Percentiles rank a stretch among this genome's conserved stretches.
These are phyloP conservation scores for Podarcis raffonei DNA, from an alignment of 2,113 vertebrate genomes.

Conservation along the genomic window DNA sequence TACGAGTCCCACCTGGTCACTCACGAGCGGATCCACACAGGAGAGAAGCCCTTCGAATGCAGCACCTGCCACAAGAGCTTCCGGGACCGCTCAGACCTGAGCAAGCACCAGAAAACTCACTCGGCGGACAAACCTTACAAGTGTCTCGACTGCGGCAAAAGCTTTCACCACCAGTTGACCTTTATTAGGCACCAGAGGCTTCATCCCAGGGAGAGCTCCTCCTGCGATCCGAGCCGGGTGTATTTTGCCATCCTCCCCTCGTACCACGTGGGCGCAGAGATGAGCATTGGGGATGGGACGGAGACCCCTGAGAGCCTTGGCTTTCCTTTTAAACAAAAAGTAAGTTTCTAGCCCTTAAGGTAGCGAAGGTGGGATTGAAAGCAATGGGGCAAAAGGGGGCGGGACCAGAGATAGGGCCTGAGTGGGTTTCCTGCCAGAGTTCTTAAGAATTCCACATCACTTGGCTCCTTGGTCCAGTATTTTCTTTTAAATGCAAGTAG, in stretches of 20 bases:
- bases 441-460: not conserved
- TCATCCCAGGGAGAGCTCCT: not conserved
- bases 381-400: no score
- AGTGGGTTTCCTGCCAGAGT: not conserved
- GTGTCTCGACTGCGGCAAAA: not conserved
- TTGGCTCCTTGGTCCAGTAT: not conserved
- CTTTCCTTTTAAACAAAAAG: not conserved
- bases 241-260: constrained; percentile 7
- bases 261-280: not conserved
- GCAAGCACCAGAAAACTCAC: constrained; percentile 3
- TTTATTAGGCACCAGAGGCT: not conserved
- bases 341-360: not conserved
- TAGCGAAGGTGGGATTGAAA: not conserved
- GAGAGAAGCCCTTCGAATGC: not conserved
- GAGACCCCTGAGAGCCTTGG: not conserved
- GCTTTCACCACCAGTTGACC: not conserved
- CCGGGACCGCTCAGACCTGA: not conserved
- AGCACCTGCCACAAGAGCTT: not conserved
- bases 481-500: not conserved
- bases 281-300: not conserved
- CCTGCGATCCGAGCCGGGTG: not conserved
- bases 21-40: not conserved
- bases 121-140: not conserved
- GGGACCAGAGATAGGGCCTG: not conserved
- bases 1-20: not conserved